Evolutionary conservation across 2,797 vertebrate genomes (phyloP).

Genomic region (Sebastes umbrosus): DNA sequence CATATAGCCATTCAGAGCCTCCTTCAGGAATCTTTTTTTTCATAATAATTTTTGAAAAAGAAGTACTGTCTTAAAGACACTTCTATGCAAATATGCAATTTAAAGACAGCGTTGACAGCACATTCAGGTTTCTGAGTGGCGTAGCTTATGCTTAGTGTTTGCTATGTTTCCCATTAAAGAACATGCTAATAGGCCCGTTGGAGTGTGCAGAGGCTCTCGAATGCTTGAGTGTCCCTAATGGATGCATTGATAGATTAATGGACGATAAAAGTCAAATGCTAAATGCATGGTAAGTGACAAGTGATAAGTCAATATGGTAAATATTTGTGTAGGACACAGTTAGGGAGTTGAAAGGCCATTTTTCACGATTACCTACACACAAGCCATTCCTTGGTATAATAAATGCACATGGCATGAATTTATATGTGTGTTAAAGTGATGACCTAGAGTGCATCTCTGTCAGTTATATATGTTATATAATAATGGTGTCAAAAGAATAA

Average conservation of each 20-base stretch:
- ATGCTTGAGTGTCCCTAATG: slow-evolving; percentile 74
- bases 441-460: slow-evolving; percentile 29
- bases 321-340: slow-evolving; percentile 71
- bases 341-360: slow-evolving; percentile 70
- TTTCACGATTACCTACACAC: slow-evolving; percentile 60
- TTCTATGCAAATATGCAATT: slow-evolving; percentile 45
- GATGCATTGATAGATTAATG: slow-evolving; percentile 77
- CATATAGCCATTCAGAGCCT: slow-evolving; percentile 31
- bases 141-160: slow-evolving; percentile 43
- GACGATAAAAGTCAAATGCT: slow-evolving; percentile 73
- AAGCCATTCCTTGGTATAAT: slow-evolving; percentile 51
- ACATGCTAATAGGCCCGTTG: slow-evolving; percentile 64
- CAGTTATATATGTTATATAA: slow-evolving; percentile 18
- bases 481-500: slow-evolving; percentile 14
- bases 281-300: slow-evolving; percentile 74
- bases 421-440: slow-evolving; percentile 49
- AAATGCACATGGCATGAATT: slow-evolving; percentile 47
- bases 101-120: slow-evolving; percentile 45
- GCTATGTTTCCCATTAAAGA: slow-evolving; percentile 60
- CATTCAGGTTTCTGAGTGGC: slow-evolving; percentile 37
- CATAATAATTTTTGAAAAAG: background rate
- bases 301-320: slow-evolving; percentile 73
- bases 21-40: slow-evolving; percentile 28
- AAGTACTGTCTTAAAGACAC: slow-evolving; percentile 1
- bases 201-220: slow-evolving; percentile 58